Percentiles rank a stretch among this genome's conserved stretches.
These are phyloP conservation scores for Thaumetopoea pityocampa DNA, from an alignment of 1,140 invertebrate genomes.

Conservation along the genomic window DNA sequence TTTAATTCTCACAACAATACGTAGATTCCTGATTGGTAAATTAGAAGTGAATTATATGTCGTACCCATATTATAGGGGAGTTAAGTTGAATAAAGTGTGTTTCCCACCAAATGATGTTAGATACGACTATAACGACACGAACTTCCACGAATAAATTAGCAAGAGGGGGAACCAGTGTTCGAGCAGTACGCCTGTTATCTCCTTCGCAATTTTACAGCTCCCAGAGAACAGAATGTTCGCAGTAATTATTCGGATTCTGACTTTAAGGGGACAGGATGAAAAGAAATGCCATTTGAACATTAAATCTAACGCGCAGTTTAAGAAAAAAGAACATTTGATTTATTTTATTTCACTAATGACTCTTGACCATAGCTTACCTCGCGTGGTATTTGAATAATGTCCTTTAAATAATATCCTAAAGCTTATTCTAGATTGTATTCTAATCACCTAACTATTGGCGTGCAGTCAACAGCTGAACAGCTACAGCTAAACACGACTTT, in stretches of 20 bases:
- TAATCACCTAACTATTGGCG: too few relatives aligned
- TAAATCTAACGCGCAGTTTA: too few relatives aligned
- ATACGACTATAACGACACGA: constrained; percentile 42
- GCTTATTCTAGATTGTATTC: too few relatives aligned
- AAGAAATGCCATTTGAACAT: constrained; percentile 5
- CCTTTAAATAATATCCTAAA: too few relatives aligned
- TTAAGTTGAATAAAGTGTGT: constrained; percentile 40
- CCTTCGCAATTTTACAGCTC: constrained; percentile 52
- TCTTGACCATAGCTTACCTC: too few relatives aligned
- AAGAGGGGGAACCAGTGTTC: constrained; percentile 35
- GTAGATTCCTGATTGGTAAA: constrained; percentile 26
- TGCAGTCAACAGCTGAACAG: too few relatives aligned
- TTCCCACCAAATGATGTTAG: constrained; percentile 32
- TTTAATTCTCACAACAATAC: constrained; percentile 9
- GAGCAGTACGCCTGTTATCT: constrained; percentile 54
- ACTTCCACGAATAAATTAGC: constrained; percentile 58
- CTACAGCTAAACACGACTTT: too few relatives aligned
- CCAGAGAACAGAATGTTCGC: constrained; percentile 40
- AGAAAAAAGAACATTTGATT: too few relatives aligned
- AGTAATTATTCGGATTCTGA: constrained; percentile 42
- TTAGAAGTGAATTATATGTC: constrained; percentile 32
- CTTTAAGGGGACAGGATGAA: constrained; percentile 24
- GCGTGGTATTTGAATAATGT: too few relatives aligned
- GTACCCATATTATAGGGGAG: constrained; percentile 35
- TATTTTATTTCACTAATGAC: too few relatives aligned